Percentiles rank a stretch among this genome's conserved stretches.
phyloP scores from a whole-genome alignment of 2,797 vertebrate species.

The Delichon dasypus region DNA sequence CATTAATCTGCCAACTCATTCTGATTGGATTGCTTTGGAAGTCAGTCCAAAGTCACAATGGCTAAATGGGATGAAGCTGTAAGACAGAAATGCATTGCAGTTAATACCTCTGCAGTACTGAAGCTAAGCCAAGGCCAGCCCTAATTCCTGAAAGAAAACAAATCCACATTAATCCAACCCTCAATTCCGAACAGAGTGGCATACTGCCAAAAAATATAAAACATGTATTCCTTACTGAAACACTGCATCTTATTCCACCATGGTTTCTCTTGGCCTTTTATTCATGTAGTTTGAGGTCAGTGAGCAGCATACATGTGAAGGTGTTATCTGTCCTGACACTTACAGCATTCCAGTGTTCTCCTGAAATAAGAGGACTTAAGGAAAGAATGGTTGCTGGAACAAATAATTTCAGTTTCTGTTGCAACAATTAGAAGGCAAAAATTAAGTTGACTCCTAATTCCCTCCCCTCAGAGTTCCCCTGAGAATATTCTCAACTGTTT shows the following conservation, averaged over 20 bases:
- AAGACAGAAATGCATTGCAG: constrained; percentile 80
- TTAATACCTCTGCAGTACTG: constrained; percentile 78
- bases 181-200: constrained; percentile 78
- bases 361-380: constrained; percentile 24
- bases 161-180: constrained; percentile 81
- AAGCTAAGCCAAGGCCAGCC: constrained; percentile 81
- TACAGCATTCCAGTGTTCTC: constrained; percentile 20
- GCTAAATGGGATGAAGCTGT: constrained; percentile 76
- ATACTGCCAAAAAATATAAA: constrained; percentile 64
- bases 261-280: constrained; percentile 52
- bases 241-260: constrained; percentile 41
- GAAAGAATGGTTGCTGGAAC: background rate
- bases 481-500: background rate
- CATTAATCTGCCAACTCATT: constrained; percentile 76
- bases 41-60: constrained; percentile 80
- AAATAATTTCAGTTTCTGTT: background rate
- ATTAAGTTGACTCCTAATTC: background rate
- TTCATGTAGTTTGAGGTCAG: constrained; percentile 67
- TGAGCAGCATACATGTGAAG: constrained; percentile 31
- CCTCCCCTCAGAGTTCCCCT: background rate
- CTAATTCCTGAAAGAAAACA: constrained; percentile 84
- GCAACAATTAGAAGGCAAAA: background rate
- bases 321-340: constrained; percentile 38
- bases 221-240: constrained; percentile 50
- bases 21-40: constrained; percentile 82